These are phyloP conservation scores for Poeciliopsis turrubarensis DNA, from an alignment of 2,113 vertebrate species.

Conservation along the genomic window DNA sequence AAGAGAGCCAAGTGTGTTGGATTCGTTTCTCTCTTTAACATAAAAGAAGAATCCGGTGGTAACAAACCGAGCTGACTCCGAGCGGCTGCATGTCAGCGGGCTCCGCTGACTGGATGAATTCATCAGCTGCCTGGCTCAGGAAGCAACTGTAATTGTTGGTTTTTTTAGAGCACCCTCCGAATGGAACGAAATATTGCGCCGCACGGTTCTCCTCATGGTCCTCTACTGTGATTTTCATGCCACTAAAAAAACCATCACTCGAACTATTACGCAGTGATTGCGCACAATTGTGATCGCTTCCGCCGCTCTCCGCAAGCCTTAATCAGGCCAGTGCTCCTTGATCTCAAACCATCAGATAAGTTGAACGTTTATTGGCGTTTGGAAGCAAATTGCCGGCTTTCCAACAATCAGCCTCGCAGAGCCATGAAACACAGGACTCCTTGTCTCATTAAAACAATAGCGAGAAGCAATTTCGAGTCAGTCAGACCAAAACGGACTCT, in stretches of 20 bases:
- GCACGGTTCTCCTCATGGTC: too few relatives aligned
- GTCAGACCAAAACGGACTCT: too few relatives aligned
- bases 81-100: not conserved
- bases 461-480: not conserved
- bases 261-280: not conserved
- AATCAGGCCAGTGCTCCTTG: not conserved
- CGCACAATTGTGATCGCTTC: not conserved
- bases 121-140: not conserved
- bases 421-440: not conserved
- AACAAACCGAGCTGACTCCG: conserved; percentile 14
- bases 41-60: conserved; percentile 19
- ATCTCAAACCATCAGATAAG: not conserved
- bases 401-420: not conserved
- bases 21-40: not conserved
- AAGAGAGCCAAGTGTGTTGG: not conserved
- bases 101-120: not conserved
- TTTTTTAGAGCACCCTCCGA: not conserved
- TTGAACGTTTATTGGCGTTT: not conserved
- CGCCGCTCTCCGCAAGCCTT: not conserved
- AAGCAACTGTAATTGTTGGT: not conserved
- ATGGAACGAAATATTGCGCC: not conserved
- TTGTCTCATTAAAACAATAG: not conserved
- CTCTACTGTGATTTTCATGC: too few relatives aligned
- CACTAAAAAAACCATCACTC: too few relatives aligned
- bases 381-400: not conserved